Conservation (phyloP, 2,113 vertebrate species). For the Halichoerus grypus region DNA sequence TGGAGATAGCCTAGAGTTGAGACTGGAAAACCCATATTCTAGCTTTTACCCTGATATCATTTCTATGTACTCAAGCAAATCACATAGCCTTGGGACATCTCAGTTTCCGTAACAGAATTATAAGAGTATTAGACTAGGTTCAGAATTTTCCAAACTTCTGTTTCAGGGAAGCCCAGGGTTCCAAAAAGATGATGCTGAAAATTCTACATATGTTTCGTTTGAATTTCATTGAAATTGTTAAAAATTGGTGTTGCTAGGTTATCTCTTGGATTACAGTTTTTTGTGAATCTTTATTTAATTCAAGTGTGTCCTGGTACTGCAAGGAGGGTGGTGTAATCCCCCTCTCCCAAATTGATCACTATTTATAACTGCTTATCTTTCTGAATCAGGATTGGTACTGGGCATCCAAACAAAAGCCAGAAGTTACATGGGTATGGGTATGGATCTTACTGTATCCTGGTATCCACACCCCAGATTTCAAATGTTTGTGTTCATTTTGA, state of each 20-base stretch:
- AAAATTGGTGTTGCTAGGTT: background rate
- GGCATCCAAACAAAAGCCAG: background rate
- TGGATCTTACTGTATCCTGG: background rate
- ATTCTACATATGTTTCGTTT: slow-evolving; percentile 2
- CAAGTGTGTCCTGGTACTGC: background rate
- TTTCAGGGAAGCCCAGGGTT: slow-evolving; percentile 15
- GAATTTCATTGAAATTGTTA: slow-evolving; percentile 1
- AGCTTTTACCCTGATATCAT: background rate
- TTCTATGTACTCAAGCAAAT: background rate
- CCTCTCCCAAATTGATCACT: background rate
- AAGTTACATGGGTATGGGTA: background rate
- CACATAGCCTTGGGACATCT: background rate
- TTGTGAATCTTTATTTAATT: slow-evolving; percentile 35
- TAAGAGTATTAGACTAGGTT: background rate
- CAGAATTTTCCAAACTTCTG: background rate
- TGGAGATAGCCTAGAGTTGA: background rate
- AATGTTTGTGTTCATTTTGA: slow-evolving; percentile 29
- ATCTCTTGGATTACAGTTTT: background rate
- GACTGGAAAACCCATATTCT: background rate
- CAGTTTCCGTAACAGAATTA: background rate
- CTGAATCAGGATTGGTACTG: slow-evolving; percentile 9
- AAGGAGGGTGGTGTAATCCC: background rate
- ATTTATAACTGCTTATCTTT: background rate
- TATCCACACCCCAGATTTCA: background rate
- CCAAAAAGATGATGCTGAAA: background rate